Conservation (phyloP, 2,888 invertebrate species). For the Nebria brevicollis region DNA sequence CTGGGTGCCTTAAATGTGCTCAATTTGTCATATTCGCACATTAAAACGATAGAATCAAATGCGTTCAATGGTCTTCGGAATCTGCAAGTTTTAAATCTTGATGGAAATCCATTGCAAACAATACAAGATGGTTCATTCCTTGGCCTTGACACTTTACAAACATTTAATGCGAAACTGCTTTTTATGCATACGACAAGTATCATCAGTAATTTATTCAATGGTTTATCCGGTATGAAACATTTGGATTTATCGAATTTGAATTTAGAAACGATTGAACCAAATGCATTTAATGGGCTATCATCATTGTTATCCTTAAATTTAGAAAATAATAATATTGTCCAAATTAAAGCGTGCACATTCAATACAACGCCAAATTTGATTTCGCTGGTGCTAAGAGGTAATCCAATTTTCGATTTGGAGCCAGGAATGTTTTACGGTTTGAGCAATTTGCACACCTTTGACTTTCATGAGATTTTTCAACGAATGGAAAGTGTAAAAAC, state of each 20-base stretch:
- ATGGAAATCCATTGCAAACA: slow-evolving; percentile 3
- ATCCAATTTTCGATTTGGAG: slow-evolving; percentile 2
- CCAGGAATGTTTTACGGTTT: neutral
- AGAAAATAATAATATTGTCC: slow-evolving; percentile 13
- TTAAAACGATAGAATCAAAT: neutral
- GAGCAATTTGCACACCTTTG: neutral
- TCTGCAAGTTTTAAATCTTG: slow-evolving; percentile 21
- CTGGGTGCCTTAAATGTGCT: neutral
- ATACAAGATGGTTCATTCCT: slow-evolving; percentile 7
- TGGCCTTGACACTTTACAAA: neutral
- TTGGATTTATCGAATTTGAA: neutral
- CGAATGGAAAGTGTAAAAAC: neutral
- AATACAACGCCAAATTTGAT: neutral
- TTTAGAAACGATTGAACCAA: slow-evolving; percentile 20
- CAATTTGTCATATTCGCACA: slow-evolving; percentile 12
- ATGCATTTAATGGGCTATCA: slow-evolving; percentile 17
- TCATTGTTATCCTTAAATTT: slow-evolving; percentile 9
- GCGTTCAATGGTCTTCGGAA: neutral
- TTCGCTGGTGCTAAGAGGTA: slow-evolving; percentile 11
- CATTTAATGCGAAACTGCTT: slow-evolving; percentile 8
- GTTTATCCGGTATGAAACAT: neutral
- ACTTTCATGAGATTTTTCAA: neutral
- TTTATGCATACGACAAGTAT: slow-evolving; percentile 17
- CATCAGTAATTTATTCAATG: neutral
- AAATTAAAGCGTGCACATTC: neutral